phyloP scores from a whole-genome alignment of 2,797 vertebrate genomes.

The Pogonophryne albipinna region DNA sequence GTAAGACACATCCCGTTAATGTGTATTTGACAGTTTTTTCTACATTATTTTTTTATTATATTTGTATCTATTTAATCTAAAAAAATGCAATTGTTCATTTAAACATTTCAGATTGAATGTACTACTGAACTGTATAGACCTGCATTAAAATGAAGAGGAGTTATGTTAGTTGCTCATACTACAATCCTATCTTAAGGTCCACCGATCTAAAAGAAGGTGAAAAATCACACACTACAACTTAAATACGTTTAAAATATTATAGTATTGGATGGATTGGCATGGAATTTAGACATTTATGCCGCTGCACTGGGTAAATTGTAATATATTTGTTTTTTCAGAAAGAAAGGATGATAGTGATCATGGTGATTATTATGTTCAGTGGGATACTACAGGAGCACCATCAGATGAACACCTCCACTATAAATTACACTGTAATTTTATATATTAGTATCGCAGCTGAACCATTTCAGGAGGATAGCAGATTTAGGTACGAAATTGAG shows the following conservation, averaged over 20 bases:
- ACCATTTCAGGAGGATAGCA: conserved; percentile 8
- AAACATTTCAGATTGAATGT: too few relatives aligned
- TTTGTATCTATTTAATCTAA: too few relatives aligned
- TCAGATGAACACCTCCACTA: background rate
- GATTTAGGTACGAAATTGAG: conserved; percentile 34
- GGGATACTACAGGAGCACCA: background rate
- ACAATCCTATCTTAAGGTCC: too few relatives aligned
- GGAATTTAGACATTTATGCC: background rate
- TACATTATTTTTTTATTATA: too few relatives aligned
- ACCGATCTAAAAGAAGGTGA: too few relatives aligned
- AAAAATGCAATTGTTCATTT: too few relatives aligned
- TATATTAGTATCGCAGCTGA: conserved; percentile 1
- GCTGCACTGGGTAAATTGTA: background rate
- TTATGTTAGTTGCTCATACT: too few relatives aligned
- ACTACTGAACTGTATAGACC: too few relatives aligned
- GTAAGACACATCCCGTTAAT: too few relatives aligned
- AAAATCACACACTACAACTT: too few relatives aligned
- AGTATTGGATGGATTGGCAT: background rate
- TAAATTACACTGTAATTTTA: conserved; percentile 14
- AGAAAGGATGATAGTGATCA: background rate
- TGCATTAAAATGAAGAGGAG: too few relatives aligned
- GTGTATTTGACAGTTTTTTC: too few relatives aligned
- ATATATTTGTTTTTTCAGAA: background rate
- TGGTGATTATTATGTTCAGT: conserved; percentile 8
- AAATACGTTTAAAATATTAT: background rate